Conservation (phyloP, 2,888 invertebrate genomes). For the Villa cingulata region DNA sequence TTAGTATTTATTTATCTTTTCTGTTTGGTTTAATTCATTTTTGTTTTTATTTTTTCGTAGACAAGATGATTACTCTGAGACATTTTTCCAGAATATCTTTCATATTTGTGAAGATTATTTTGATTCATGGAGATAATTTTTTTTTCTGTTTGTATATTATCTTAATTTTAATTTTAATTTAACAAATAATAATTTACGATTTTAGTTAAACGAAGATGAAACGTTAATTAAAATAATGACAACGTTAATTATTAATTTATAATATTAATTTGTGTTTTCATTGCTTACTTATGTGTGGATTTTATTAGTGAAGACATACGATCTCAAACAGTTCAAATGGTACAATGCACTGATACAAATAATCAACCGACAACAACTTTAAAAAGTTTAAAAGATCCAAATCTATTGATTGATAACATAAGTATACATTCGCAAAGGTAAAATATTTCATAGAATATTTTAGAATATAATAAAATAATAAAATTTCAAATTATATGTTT, state of each 20-base stretch:
- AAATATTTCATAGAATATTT: neutral
- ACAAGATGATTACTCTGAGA: conserved; percentile 49
- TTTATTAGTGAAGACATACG: conserved; percentile 23
- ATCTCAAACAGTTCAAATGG: conserved; percentile 45
- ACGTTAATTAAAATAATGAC: too few species aligned
- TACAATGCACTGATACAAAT: conserved; percentile 44
- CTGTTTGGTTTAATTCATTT: neutral
- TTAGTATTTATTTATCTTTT: conserved; percentile 13
- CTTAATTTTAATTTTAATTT: too few species aligned
- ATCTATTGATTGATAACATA: conserved; percentile 31
- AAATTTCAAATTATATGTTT: conserved; percentile 16
- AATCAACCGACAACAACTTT: conserved; percentile 45
- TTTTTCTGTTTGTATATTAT: too few species aligned
- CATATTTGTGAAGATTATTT: conserved; percentile 54
- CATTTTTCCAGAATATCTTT: conserved; percentile 55
- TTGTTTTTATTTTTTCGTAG: conserved; percentile 33
- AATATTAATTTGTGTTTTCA: too few species aligned
- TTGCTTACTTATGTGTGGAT: too few species aligned
- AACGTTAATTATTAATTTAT: too few species aligned
- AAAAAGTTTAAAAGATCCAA: conserved; percentile 43
- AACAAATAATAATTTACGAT: too few species aligned
- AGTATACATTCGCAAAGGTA: conserved; percentile 35
- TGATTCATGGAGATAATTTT: conserved; percentile 8
- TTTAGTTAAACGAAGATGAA: too few species aligned
- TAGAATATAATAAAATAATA: neutral